Base-by-base conservation (phyloP, 2,888 invertebrate genomes). In the Marronus borbonicus region DNA sequence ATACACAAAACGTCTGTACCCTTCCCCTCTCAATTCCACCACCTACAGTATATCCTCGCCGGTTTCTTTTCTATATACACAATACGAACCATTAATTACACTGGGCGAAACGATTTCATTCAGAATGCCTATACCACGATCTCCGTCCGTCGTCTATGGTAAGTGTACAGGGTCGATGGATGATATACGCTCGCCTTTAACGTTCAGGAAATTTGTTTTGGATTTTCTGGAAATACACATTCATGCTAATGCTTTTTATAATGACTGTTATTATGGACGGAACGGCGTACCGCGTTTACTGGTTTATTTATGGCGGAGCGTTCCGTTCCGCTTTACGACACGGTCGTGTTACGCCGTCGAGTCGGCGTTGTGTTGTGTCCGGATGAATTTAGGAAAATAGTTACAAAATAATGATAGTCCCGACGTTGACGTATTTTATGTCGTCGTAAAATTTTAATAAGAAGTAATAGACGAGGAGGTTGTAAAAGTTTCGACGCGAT, bases 231-330 rank as follows among this genome's bases (percentile, higher is more conserved):
- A 66, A 66, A 49, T 10, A 66, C 24, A 20, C 24, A 66, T 66
- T 66, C 44, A 66, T 49, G 44, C 49, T 49, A 49, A 66, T 49
- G 66, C 66, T 66, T 49, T 49, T 66, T 66, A 49, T 66, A 66
- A 66, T 66, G 24, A 31, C 24, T 49, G 49, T 66, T 66, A 50
- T 66, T 66, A 66, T 24, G 44, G 44, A 66, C 55, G 66, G 14
- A 44, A 44, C 44, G 44, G 44, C 44, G 12, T 17, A n/a, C 14
- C 12, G 49, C 24, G 49, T 66, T 66, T 44, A 50, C 49, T 66
- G 10, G 31, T 17, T 44, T 66, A 24, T 66, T 66, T 66, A 66
- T 24, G 49, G 17, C 5, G 20, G 20, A 31, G 28, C 24, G 8
- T 10, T 31, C 12, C 20, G 55, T 58, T 58, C 55, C 55, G 55